These are phyloP conservation scores for Zaprionus ornatus DNA, from an alignment of 1,140 invertebrate genomes.

Conservation along the genomic window DNA sequence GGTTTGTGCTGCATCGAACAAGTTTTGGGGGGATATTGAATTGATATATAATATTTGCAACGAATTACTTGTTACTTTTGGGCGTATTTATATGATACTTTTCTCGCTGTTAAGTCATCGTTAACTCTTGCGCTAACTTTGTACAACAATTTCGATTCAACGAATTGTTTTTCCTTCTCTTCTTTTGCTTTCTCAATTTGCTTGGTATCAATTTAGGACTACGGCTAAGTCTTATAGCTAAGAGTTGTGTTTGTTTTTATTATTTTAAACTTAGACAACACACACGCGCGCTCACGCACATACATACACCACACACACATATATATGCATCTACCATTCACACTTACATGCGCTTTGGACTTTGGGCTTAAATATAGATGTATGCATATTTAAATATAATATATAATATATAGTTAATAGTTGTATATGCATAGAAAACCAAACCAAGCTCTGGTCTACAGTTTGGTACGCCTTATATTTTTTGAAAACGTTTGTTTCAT, in stretches of 20 bases:
- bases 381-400: conserved; percentile 49
- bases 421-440: conserved; percentile 73
- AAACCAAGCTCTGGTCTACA: conserved; percentile 42
- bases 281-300: conserved; percentile 23
- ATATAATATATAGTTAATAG: conserved; percentile 24
- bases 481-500: conserved; percentile 53
- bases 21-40: conserved; percentile 13
- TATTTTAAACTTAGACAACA: conserved; percentile 35
- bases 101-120: conserved; percentile 44
- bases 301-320: conserved; percentile 28
- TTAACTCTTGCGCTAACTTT: conserved; percentile 40
- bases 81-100: conserved; percentile 31
- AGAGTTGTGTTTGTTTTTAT: conserved; percentile 39
- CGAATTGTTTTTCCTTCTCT: conserved; percentile 33
- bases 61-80: conserved; percentile 13
- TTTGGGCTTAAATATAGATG: conserved; percentile 67
- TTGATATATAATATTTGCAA: conserved; percentile 23
- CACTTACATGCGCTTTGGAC: conserved; percentile 74
- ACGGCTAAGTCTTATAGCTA: conserved; percentile 45
- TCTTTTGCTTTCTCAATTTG: conserved; percentile 9
- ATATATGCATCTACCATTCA: conserved; percentile 52
- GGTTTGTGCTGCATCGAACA: conserved; percentile 55
- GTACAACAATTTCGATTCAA: conserved; percentile 63
- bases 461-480: conserved; percentile 24
- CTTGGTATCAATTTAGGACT: conserved; percentile 63